These are phyloP conservation scores for Piscicola geometra DNA, from an alignment of 2,888 invertebrate species.

Conservation along the genomic window DNA sequence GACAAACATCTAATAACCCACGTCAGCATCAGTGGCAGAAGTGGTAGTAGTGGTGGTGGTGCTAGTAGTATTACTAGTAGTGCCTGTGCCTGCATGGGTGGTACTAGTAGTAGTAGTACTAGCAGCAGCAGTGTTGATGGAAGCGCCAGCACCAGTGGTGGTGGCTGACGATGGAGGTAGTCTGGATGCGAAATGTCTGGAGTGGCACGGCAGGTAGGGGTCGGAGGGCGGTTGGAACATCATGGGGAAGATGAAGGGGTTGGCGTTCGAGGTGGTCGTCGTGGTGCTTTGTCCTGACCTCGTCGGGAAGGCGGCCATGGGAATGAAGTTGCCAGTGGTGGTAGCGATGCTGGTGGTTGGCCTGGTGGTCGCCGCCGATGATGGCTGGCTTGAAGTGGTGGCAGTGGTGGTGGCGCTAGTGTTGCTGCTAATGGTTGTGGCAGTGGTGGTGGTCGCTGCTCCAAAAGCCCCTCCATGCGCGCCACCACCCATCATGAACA, in stretches of 20 bases:
- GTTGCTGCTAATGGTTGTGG: no score
- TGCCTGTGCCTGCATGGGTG: not conserved
- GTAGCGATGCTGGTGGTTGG: not conserved
- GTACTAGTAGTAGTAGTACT: not conserved
- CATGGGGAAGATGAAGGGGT: not conserved
- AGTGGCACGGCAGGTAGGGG: constrained; percentile 41
- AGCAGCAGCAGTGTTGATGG: not conserved
- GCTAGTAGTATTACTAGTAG: not conserved
- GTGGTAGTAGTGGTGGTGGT: no score
- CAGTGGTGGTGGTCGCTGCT: no score
- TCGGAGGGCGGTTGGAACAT: constrained; percentile 30
- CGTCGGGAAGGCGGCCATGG: not conserved
- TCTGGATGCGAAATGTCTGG: constrained; percentile 39
- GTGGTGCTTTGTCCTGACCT: not conserved
- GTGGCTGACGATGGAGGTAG: not conserved
- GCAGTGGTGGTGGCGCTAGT: no score
- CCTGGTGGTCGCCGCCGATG: not conserved
- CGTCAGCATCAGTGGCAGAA: not conserved
- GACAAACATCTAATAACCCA: no score
- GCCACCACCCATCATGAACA: no score
- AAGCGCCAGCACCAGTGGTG: not conserved
- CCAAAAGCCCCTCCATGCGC: no score
- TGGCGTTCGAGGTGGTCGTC: not conserved
- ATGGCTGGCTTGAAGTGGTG: not conserved
- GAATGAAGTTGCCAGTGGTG: not conserved